These are phyloP conservation scores for Gymnodraco acuticeps DNA, from an alignment of 2,797 vertebrate species.

Conservation along the genomic window DNA sequence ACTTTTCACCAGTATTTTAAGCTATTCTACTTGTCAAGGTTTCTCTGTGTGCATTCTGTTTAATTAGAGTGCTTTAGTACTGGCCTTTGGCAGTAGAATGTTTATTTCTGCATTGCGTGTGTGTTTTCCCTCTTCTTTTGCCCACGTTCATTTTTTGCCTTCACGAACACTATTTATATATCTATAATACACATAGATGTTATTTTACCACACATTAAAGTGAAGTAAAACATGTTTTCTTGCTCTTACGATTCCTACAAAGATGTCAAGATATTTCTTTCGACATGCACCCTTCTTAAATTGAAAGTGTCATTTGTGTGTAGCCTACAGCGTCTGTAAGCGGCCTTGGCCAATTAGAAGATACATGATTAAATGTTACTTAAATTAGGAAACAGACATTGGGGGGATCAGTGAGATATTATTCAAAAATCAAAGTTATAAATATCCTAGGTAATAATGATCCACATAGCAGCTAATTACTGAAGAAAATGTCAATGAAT, in stretches of 20 bases:
- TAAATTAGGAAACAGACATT: neutral
- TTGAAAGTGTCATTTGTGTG: neutral
- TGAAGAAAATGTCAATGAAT: conserved; percentile 44
- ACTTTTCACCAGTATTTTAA: conserved; percentile 45
- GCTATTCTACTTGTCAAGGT: conserved; percentile 51
- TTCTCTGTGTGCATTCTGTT: conserved; percentile 53
- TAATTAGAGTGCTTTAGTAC: conserved; percentile 61
- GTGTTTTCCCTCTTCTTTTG: conserved; percentile 11
- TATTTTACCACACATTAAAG: neutral
- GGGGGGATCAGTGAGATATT: neutral
- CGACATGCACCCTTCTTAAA: neutral
- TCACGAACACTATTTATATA: neutral
- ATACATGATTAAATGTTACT: conserved; percentile 23
- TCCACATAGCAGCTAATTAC: conserved; percentile 21
- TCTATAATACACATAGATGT: no score
- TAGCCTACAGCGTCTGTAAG: neutral
- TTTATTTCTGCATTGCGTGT: conserved; percentile 42
- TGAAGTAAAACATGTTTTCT: neutral
- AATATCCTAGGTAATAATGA: conserved; percentile 17
- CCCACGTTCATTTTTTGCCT: conserved; percentile 3
- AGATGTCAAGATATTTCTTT: neutral
- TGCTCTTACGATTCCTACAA: neutral
- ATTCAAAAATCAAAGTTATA: neutral
- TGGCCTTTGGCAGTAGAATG: conserved; percentile 56
- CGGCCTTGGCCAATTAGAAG: neutral